A percentile compares a stretch with the other conserved stretches of the same genome.
These are phyloP conservation scores for Spatula versicolor DNA, from an alignment of 2,797 vertebrate species.

Conservation along the genomic window DNA sequence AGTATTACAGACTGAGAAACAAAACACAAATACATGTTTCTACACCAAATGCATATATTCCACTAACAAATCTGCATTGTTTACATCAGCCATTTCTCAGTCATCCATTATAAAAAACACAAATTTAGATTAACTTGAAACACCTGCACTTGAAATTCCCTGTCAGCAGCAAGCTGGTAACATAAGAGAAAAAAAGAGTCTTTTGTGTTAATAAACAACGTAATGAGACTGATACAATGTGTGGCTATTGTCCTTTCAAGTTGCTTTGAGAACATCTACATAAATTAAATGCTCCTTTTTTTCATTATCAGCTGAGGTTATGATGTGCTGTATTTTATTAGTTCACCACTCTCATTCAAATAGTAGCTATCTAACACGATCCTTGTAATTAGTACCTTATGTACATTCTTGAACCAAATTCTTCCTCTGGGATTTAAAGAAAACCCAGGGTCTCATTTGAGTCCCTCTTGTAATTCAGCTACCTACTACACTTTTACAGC, in stretches of 20 bases:
- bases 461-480: conserved; percentile 49
- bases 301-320: conserved; percentile 24
- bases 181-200: not conserved
- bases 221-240: not conserved
- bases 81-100: not conserved
- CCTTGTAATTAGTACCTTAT: conserved; percentile 57
- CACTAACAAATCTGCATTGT: not conserved
- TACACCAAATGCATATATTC: not conserved
- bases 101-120: not conserved
- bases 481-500: conserved; percentile 7
- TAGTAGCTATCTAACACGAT: conserved; percentile 31
- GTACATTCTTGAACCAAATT: conserved; percentile 63
- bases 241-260: conserved; percentile 33
- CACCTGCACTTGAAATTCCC: conserved; percentile 2
- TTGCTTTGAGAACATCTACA: conserved; percentile 40
- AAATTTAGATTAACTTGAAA: not conserved
- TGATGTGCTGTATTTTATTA: conserved; percentile 32
- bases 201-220: not conserved
- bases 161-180: conserved; percentile 13
- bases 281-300: conserved; percentile 50
- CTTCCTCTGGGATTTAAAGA: conserved; percentile 55
- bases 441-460: conserved; percentile 38
- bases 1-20: not conserved
- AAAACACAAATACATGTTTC: not conserved
- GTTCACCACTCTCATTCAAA: conserved; percentile 41